Conservation (phyloP, 2,113 vertebrate species). For the Ancistrus triradiatus region DNA sequence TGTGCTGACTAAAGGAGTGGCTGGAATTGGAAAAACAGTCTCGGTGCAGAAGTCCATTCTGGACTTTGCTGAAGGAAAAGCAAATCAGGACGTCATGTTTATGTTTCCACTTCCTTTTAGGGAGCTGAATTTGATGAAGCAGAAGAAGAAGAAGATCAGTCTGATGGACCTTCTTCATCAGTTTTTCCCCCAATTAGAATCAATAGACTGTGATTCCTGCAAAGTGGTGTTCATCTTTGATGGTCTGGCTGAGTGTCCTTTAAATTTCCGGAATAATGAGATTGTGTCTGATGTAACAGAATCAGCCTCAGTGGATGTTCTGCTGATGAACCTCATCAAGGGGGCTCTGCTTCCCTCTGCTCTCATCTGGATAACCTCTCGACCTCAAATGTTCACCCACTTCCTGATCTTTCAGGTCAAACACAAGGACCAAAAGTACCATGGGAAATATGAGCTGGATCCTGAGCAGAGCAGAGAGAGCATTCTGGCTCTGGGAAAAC, state of each 20-base stretch:
- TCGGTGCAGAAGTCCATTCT: conserved; percentile 2
- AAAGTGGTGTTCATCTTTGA: background rate
- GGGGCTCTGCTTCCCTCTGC: background rate
- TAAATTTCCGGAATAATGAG: background rate
- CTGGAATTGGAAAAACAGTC: background rate
- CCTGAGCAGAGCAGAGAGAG: background rate
- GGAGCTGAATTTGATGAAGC: background rate
- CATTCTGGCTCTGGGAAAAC: background rate
- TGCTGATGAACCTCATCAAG: conserved; percentile 1
- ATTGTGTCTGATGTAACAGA: background rate
- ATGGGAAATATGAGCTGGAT: background rate
- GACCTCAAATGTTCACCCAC: background rate
- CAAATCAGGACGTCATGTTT: background rate
- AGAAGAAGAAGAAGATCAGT: background rate
- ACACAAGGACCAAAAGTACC: too few species aligned
- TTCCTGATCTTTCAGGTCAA: too few species aligned
- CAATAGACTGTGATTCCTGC: background rate
- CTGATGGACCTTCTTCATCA: background rate
- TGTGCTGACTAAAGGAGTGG: background rate
- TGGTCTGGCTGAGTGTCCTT: background rate
- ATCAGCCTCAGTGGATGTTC: background rate
- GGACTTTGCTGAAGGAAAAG: background rate
- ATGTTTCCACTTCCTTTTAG: conserved; percentile 1
- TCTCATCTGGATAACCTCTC: background rate
- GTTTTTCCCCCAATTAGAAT: background rate